Evolutionary conservation across 2,797 vertebrate species (phyloP).

Genomic region (Labeo calbasu): DNA sequence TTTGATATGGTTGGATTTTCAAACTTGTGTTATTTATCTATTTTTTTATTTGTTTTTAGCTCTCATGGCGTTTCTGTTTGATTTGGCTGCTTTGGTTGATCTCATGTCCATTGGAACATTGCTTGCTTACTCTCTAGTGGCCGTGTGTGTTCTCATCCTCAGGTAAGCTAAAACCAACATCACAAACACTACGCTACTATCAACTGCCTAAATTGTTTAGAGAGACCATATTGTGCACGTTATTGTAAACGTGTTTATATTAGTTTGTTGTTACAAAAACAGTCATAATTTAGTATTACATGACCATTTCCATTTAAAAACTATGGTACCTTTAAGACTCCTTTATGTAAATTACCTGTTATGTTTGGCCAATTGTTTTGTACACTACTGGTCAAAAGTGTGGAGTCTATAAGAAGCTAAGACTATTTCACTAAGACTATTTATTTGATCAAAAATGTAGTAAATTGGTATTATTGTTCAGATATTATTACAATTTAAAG

Average conservation of each 20-base stretch:
- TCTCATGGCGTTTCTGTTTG: slow-evolving; percentile 91
- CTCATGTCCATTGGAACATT: slow-evolving; percentile 98
- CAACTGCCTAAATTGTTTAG: neutral
- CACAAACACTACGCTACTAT: neutral
- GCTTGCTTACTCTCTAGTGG: slow-evolving; percentile 93
- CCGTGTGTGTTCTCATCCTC: slow-evolving; percentile 89
- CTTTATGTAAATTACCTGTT: neutral
- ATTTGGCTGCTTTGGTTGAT: slow-evolving; percentile 90
- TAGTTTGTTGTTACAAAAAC: neutral
- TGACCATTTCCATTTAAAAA: neutral
- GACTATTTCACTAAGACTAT: too few relatives aligned
- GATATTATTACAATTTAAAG: neutral
- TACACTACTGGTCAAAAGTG: too few relatives aligned
- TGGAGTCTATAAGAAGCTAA: too few relatives aligned
- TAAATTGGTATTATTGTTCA: neutral
- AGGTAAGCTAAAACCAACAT: slow-evolving; percentile 61
- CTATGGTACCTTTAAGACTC: neutral
- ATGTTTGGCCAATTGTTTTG: too few relatives aligned
- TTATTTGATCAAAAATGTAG: too few relatives aligned
- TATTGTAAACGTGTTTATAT: neutral
- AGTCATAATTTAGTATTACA: neutral
- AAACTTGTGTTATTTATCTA: neutral
- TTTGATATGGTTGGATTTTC: neutral
- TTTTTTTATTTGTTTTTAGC: slow-evolving; percentile 70
- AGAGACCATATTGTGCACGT: neutral